Evolutionary conservation across 2,113 vertebrate genomes (phyloP).

Genomic region (Plotosus lineatus): DNA sequence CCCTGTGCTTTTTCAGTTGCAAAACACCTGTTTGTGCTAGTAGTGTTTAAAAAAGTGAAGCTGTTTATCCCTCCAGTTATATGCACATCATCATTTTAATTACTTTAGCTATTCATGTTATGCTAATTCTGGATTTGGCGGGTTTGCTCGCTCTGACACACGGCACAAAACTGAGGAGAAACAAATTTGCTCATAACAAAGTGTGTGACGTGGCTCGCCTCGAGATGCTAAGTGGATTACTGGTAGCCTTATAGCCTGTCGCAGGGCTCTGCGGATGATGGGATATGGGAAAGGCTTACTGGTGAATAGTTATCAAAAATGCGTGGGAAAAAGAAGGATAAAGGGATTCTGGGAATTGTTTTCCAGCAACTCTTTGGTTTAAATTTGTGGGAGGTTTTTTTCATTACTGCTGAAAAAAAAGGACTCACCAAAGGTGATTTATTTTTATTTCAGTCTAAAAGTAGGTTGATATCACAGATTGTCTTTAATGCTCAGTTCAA

Average conservation of each 20-base stretch:
- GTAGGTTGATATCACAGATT: not conserved
- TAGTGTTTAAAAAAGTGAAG: constrained; percentile 25
- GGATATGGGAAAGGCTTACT: not conserved
- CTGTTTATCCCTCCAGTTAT: constrained; percentile 28
- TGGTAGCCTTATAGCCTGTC: constrained; percentile 1
- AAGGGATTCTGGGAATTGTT: not conserved
- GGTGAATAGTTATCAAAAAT: not conserved
- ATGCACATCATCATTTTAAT: constrained; percentile 35
- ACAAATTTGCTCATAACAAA: constrained; percentile 38
- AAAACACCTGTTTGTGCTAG: constrained; percentile 13
- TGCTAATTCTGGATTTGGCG: constrained; percentile 50
- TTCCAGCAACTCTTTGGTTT: not conserved
- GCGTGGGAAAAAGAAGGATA: not conserved
- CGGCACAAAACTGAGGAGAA: constrained; percentile 38
- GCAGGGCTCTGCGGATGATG: not conserved
- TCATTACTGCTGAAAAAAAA: not conserved
- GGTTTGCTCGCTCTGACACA: not conserved
- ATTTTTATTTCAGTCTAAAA: not conserved
- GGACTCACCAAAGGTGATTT: not conserved
- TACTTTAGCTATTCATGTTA: constrained; percentile 35
- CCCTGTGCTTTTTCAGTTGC: not conserved
- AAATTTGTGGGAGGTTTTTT: not conserved
- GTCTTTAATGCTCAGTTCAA: not conserved
- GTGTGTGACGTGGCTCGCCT: not conserved
- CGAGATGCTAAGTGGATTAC: constrained; percentile 35